A percentile compares a stretch with the other conserved stretches of the same genome.
Evolutionary conservation across 2,113 vertebrate species (phyloP).

Genomic region (Zonotrichia leucophrys): DNA sequence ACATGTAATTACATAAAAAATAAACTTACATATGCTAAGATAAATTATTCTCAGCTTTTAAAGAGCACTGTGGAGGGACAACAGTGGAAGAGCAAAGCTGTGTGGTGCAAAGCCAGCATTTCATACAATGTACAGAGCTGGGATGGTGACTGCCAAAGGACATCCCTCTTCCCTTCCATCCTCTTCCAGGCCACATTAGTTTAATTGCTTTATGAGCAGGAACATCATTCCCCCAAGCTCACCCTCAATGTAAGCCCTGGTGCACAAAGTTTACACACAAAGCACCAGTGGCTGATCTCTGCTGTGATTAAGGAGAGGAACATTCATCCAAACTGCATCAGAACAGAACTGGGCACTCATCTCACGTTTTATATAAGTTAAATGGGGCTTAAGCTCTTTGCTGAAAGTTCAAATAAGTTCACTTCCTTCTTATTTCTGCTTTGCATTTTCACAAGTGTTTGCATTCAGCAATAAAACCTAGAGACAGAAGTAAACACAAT

Average conservation of each 20-base stretch:
- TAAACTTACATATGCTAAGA: conserved; percentile 78
- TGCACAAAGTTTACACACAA: conserved; percentile 50
- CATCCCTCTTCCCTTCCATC: not conserved
- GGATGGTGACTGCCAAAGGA: conserved; percentile 60
- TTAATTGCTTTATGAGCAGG: conserved; percentile 51
- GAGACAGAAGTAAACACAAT: conserved; percentile 21
- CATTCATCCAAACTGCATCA: not conserved
- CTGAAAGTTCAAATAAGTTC: conserved; percentile 55
- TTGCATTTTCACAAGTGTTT: not conserved
- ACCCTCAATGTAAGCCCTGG: conserved; percentile 7
- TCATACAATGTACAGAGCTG: conserved; percentile 43
- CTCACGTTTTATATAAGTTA: conserved; percentile 7
- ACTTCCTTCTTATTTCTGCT: not conserved
- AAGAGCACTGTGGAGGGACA: conserved; percentile 54
- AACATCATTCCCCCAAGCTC: conserved; percentile 45
- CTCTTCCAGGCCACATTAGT: conserved; percentile 38
- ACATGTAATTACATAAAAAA: conserved; percentile 76
- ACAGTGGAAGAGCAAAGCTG: conserved; percentile 37
- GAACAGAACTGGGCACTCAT: conserved; percentile 33
- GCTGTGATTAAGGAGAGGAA: conserved; percentile 33
- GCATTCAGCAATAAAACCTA: not conserved
- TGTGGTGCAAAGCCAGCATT: conserved; percentile 52
- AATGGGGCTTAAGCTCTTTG: not conserved
- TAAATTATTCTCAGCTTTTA: conserved; percentile 78
- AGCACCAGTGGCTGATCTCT: conserved; percentile 27